Conservation (phyloP, 2,797 vertebrate species). For the Pygocentrus nattereri region DNA sequence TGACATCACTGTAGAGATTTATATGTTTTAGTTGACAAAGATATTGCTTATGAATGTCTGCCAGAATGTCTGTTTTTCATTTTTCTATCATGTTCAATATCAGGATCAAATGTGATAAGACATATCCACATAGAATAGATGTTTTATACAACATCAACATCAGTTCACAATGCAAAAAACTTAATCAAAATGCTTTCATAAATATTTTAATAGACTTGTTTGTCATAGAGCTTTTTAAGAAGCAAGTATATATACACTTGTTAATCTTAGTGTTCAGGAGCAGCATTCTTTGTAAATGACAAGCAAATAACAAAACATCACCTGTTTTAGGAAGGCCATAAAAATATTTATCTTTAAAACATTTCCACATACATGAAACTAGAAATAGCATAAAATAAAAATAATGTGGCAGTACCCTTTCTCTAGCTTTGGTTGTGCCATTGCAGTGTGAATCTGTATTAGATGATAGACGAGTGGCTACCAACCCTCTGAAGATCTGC, state of each 20-base stretch:
- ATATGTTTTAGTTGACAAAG: not conserved
- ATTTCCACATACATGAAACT: not conserved
- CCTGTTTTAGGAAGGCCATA: not conserved
- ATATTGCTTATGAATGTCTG: not conserved
- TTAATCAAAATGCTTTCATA: slow-evolving; percentile 36
- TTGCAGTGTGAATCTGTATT: not conserved
- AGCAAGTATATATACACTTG: slow-evolving; percentile 45
- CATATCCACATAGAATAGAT: not conserved
- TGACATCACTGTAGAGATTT: not conserved
- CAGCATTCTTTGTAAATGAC: slow-evolving; percentile 23
- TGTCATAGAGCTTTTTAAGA: slow-evolving; percentile 44
- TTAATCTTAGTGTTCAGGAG: slow-evolving; percentile 20
- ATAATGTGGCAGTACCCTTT: not conserved
- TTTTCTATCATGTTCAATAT: not conserved
- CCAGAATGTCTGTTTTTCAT: not conserved
- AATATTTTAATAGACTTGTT: slow-evolving; percentile 56
- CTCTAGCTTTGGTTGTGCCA: not conserved
- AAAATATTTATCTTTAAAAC: slow-evolving; percentile 21
- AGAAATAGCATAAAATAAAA: not conserved
- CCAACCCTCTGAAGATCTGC: not conserved
- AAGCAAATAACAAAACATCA: slow-evolving; percentile 7
- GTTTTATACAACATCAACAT: not conserved
- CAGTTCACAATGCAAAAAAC: not conserved
- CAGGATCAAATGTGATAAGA: not conserved
- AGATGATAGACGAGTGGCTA: not conserved